A percentile compares a stretch with the other conserved stretches of the same genome.
Conservation (phyloP, 2,113 vertebrate genomes). For the Xiphophorus couchianus region DNA sequence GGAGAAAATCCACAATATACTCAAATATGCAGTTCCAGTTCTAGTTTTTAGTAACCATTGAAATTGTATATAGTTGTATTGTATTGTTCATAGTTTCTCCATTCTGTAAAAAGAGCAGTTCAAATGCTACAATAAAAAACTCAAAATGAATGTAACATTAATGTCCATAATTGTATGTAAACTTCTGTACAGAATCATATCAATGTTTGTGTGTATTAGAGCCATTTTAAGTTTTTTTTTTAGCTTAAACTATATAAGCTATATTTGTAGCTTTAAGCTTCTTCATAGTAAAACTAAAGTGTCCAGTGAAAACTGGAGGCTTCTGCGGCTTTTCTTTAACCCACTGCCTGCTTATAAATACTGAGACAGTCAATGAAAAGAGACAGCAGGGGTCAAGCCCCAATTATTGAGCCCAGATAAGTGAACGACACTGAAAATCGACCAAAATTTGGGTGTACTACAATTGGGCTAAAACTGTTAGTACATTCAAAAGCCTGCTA, state of each 20-base stretch:
- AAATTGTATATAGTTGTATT: not conserved
- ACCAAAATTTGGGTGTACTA: no score
- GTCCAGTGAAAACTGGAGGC: slow-evolving; percentile 5
- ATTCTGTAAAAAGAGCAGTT: not conserved
- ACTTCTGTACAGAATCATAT: not conserved
- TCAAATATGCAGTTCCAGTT: not conserved
- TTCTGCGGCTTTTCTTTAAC: not conserved
- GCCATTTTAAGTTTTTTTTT: not conserved
- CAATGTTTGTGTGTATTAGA: slow-evolving; percentile 1
- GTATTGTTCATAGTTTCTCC: no score
- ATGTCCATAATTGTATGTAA: not conserved
- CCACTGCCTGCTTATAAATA: slow-evolving; percentile 38
- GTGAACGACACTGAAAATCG: no score
- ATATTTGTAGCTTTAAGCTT: not conserved
- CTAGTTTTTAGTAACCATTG: not conserved
- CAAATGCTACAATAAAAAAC: not conserved
- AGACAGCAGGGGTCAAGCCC: slow-evolving; percentile 6
- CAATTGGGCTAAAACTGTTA: no score
- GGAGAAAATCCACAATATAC: not conserved
- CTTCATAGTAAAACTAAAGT: slow-evolving; percentile 6
- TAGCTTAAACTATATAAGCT: not conserved
- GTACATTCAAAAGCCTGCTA: no score
- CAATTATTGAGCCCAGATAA: no score
- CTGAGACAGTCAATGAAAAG: not conserved
- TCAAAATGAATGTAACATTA: not conserved